phyloP scores from a whole-genome alignment of 2,888 invertebrate genomes.

The Nematopogon swammerdamellus region DNA sequence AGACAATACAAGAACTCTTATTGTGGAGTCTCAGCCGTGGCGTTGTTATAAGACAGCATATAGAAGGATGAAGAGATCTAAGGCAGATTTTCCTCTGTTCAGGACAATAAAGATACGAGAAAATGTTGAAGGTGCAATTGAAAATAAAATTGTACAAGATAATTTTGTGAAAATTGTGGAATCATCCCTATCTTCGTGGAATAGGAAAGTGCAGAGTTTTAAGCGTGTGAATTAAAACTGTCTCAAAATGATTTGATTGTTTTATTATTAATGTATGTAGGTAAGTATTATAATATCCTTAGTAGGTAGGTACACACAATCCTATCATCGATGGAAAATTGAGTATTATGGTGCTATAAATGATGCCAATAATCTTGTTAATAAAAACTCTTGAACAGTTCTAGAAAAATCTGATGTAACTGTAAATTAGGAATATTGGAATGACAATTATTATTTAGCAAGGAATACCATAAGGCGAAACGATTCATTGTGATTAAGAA shows the following conservation, averaged over 20 bases:
- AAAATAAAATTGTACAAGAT: slow-evolving; percentile 45
- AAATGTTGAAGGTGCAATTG: slow-evolving; percentile 60
- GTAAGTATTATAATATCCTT: not conserved
- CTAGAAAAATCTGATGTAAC: too few relatives aligned
- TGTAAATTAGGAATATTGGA: too few relatives aligned
- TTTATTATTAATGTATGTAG: slow-evolving; percentile 4
- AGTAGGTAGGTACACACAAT: not conserved
- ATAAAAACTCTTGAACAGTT: too few relatives aligned
- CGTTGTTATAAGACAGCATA: slow-evolving; percentile 77
- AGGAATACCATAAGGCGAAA: too few relatives aligned
- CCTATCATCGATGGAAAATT: too few relatives aligned
- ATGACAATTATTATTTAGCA: too few relatives aligned
- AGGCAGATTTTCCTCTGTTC: slow-evolving; percentile 59
- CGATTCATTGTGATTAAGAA: too few relatives aligned
- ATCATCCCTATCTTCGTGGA: slow-evolving; percentile 64
- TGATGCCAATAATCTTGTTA: too few relatives aligned
- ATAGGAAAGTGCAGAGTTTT: slow-evolving; percentile 65
- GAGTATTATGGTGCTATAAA: too few relatives aligned
- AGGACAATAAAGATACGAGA: slow-evolving; percentile 57
- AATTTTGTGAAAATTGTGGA: slow-evolving; percentile 52
- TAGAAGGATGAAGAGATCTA: slow-evolving; percentile 64
- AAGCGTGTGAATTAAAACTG: slow-evolving; percentile 9
- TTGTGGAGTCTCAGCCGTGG: slow-evolving; percentile 85
- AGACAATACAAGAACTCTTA: slow-evolving; percentile 49
- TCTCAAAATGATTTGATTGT: slow-evolving; percentile 16